Evolutionary conservation across 1,140 invertebrate genomes (phyloP).

Genomic region (Drosophila pseudoananassae): DNA sequence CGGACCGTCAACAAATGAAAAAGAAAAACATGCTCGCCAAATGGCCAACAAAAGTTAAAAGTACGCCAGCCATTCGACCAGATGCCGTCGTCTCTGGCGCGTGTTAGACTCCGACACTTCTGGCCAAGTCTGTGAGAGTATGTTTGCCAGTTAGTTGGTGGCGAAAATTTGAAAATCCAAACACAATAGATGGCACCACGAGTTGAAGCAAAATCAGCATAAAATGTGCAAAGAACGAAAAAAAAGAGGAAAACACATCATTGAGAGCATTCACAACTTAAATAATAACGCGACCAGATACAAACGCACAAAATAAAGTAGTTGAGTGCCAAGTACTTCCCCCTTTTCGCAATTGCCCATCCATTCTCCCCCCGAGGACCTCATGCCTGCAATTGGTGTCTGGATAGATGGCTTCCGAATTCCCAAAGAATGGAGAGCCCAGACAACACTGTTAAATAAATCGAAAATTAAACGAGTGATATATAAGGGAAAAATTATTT

Average conservation of each 20-base stretch:
- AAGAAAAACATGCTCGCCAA: slow-evolving; percentile 59
- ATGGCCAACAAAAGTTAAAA: slow-evolving; percentile 72
- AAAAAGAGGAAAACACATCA: slow-evolving; percentile 49
- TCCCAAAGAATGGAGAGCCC: slow-evolving; percentile 12
- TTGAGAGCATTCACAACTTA: slow-evolving; percentile 57
- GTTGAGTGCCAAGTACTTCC: slow-evolving; percentile 34
- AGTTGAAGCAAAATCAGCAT: slow-evolving; percentile 44
- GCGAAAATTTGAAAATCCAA: slow-evolving; percentile 21
- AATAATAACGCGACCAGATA: slow-evolving; percentile 55
- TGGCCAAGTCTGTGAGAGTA: slow-evolving; percentile 5
- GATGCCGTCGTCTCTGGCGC: slow-evolving; percentile 29
- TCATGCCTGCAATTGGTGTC: slow-evolving; percentile 17
- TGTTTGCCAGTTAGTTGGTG: neutral
- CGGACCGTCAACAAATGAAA: slow-evolving; percentile 64
- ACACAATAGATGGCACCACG: slow-evolving; percentile 37
- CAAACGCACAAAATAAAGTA: slow-evolving; percentile 58
- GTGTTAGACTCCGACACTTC: slow-evolving; percentile 21
- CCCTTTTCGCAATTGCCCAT: slow-evolving; percentile 2
- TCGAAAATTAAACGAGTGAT: neutral
- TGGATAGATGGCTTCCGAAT: slow-evolving; percentile 39
- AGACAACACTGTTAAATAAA: slow-evolving; percentile 7
- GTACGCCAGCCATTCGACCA: slow-evolving; percentile 27
- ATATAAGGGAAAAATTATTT: neutral
- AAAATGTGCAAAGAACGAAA: slow-evolving; percentile 37
- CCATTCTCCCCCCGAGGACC: neutral